Evolutionary conservation across 2,888 invertebrate species (phyloP).

Genomic region (Dryocosmus kuriphilus): DNA sequence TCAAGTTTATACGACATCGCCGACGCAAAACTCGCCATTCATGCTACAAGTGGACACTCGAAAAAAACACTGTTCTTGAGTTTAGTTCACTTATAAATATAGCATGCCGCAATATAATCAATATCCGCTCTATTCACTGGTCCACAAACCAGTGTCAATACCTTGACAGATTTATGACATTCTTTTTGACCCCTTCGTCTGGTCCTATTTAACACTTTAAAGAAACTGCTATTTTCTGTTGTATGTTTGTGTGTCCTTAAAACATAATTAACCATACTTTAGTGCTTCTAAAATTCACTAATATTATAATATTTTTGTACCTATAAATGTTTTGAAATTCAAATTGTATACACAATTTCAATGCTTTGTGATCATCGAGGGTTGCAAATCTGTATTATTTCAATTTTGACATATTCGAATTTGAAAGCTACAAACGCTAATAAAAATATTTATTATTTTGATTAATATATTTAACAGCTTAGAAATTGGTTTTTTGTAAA

Average conservation of each 20-base stretch:
- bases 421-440: no score
- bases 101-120: slow-evolving; percentile 33
- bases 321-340: no score
- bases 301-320: no score
- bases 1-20: slow-evolving; percentile 34
- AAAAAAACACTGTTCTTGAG: slow-evolving; percentile 15
- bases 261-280: neutral
- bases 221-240: neutral
- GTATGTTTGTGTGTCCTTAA: neutral
- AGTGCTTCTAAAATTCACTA: no score
- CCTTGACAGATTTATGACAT: slow-evolving; percentile 27
- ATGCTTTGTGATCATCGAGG: no score
- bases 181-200: slow-evolving; percentile 3
- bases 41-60: slow-evolving; percentile 4
- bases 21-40: slow-evolving; percentile 39
- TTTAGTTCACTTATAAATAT: slow-evolving; percentile 37
- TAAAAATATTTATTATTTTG: no score
- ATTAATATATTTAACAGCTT: no score
- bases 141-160: slow-evolving; percentile 15
- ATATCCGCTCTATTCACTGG: slow-evolving; percentile 22
- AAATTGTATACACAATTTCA: no score
- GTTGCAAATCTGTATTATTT: no score
- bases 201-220: neutral
- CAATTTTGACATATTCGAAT: no score
- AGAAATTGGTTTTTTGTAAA: no score